Evolutionary conservation across 2,888 invertebrate genomes (phyloP).

Genomic region (Ochropleura plecta): DNA sequence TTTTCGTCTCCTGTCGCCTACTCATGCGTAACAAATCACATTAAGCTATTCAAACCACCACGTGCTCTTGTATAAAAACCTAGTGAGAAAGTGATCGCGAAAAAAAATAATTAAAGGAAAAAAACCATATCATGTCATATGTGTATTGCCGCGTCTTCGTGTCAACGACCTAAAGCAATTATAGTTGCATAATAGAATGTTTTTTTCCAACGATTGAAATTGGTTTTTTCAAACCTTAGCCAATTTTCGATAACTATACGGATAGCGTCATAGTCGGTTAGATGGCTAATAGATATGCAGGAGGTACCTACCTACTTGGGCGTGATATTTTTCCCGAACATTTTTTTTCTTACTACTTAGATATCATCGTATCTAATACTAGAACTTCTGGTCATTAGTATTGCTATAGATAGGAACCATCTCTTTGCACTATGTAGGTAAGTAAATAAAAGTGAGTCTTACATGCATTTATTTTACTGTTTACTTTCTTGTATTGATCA

Average conservation of each 20-base stretch:
- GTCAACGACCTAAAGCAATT: conserved; percentile 87
- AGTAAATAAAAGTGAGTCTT: conserved; percentile 42
- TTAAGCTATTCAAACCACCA: conserved; percentile 72
- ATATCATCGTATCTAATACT: conserved; percentile 10
- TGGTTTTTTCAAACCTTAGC: conserved; percentile 79
- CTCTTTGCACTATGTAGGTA: conserved; percentile 9
- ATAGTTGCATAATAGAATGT: conserved; percentile 83
- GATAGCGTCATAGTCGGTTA: conserved; percentile 75
- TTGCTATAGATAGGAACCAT: background rate
- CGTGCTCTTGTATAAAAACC: conserved; percentile 69
- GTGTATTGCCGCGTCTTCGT: conserved; percentile 76
- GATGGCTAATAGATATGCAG: conserved; percentile 64
- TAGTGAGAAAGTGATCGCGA: conserved; percentile 81
- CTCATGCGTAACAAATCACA: conserved; percentile 78
- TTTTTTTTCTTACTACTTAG: background rate
- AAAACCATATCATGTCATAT: conserved; percentile 75
- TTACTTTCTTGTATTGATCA: conserved; percentile 42
- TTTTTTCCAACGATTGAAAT: conserved; percentile 78
- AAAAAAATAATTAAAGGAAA: conserved; percentile 71
- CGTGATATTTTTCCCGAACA: conserved; percentile 11
- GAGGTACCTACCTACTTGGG: conserved; percentile 51
- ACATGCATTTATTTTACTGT: conserved; percentile 32
- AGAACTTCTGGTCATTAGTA: conserved; percentile 7
- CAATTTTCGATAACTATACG: conserved; percentile 79
- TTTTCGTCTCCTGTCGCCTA: conserved; percentile 65